A percentile compares a stretch with the other conserved stretches of the same genome.
phyloP scores from a whole-genome alignment of 92 coral and sea anemone species.

The Anthopleura xanthogrammica region DNA sequence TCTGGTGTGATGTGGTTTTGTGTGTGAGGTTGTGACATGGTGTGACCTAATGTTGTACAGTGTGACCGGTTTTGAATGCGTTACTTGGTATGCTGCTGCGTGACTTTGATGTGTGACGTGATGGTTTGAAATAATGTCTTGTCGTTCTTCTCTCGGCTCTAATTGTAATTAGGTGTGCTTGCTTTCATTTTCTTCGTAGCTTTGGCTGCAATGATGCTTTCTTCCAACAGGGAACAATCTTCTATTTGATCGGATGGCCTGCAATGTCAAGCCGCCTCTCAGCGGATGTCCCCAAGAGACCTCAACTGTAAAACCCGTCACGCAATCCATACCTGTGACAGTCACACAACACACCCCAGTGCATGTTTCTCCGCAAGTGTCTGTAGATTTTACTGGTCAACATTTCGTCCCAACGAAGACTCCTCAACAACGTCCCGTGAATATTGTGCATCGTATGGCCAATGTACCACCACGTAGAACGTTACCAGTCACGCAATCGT shows the following conservation, averaged over 20 bases:
- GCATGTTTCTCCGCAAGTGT: slow-evolving; percentile 13
- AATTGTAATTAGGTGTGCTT: slow-evolving; percentile 34
- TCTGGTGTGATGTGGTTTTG: neutral
- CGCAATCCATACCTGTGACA: slow-evolving; percentile 39
- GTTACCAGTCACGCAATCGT: slow-evolving; percentile 14
- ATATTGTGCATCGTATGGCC: slow-evolving; percentile 9
- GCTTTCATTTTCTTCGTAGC: slow-evolving; percentile 49
- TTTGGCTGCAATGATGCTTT: slow-evolving; percentile 60
- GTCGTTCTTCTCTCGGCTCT: slow-evolving; percentile 1
- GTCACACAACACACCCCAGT: slow-evolving; percentile 34
- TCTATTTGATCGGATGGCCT: slow-evolving; percentile 44
- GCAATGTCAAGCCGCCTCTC: slow-evolving; percentile 28
- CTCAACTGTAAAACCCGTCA: slow-evolving; percentile 23
- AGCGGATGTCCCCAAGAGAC: slow-evolving; percentile 14
- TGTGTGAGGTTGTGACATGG: neutral
- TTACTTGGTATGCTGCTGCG: neutral
- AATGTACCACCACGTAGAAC: slow-evolving; percentile 16
- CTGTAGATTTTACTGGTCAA: slow-evolving; percentile 4
- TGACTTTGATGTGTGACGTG: neutral
- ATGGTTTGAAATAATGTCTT: neutral
- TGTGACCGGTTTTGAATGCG: neutral
- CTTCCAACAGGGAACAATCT: slow-evolving; percentile 52
- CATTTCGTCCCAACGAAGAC: slow-evolving; percentile 15
- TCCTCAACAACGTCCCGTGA: slow-evolving; percentile 11
- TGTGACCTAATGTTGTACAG: neutral